Percentiles rank a stretch among this genome's conserved stretches.
Conservation (phyloP, 2,888 invertebrate species). For the Tortrix viridana region DNA sequence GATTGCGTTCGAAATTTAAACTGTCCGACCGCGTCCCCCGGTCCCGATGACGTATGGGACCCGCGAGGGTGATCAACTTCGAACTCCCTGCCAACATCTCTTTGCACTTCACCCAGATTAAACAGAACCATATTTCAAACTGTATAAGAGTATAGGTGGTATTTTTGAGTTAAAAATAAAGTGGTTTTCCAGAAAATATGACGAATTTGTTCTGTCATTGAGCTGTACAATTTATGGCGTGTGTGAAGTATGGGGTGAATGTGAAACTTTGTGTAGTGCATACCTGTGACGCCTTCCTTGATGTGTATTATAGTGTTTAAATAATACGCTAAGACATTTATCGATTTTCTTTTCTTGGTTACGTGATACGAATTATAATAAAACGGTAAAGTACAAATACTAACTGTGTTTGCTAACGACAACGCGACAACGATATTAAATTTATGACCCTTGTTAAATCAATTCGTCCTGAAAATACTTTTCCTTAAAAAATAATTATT, state of each 20-base stretch:
- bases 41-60: conserved; percentile 69
- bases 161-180: conserved; percentile 22
- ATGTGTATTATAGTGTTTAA: neutral
- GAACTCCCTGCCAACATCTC: conserved; percentile 32
- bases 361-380: no score
- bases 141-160: neutral
- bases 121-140: neutral
- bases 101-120: conserved; percentile 2
- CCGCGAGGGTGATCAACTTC: conserved; percentile 71
- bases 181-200: conserved; percentile 37
- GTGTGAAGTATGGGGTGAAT: conserved; percentile 29
- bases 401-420: no score
- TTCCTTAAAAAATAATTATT: no score
- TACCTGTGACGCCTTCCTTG: neutral
- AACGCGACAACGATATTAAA: no score
- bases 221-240: conserved; percentile 39
- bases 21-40: conserved; percentile 62
- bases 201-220: conserved; percentile 42
- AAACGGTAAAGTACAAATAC: no score
- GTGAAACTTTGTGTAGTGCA: conserved; percentile 11
- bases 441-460: no score
- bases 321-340: neutral
- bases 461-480: no score
- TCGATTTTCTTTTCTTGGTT: neutral
- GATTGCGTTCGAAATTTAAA: conserved; percentile 73